Evolutionary conservation across 1,140 invertebrate genomes (phyloP).

Genomic region (Platorchestia sp.): DNA sequence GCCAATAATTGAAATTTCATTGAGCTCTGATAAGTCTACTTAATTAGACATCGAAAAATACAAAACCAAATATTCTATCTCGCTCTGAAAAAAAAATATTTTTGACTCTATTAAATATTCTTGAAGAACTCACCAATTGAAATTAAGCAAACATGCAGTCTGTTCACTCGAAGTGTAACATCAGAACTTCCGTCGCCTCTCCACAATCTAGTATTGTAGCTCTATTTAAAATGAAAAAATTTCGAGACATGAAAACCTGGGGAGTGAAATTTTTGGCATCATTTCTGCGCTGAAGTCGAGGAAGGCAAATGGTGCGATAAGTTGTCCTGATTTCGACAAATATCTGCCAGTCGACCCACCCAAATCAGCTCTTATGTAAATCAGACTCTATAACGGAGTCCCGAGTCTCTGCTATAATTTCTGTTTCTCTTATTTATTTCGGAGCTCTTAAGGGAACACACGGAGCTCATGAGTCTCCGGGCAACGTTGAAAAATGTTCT

Average conservation of each 20-base stretch:
- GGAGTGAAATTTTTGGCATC: conserved; percentile 26
- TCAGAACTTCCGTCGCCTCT: neutral
- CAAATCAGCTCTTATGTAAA: conserved; percentile 68
- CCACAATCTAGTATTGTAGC: neutral
- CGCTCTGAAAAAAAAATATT: too few species aligned
- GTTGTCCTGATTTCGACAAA: conserved; percentile 68
- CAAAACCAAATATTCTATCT: too few species aligned
- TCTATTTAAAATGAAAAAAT: neutral
- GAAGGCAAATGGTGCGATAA: conserved; percentile 65
- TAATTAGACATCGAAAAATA: too few species aligned
- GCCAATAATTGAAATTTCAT: too few species aligned
- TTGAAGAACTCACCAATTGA: too few species aligned
- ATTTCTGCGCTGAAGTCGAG: conserved; percentile 57
- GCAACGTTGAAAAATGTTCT: neutral
- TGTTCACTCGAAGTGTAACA: neutral
- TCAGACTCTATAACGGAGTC: conserved; percentile 57
- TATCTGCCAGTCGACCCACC: conserved; percentile 66
- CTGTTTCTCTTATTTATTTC: conserved; percentile 51
- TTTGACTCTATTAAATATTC: too few species aligned
- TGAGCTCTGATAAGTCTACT: too few species aligned
- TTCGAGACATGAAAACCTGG: neutral
- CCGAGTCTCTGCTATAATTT: conserved; percentile 39
- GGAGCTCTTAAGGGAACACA: conserved; percentile 17
- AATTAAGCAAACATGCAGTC: neutral
- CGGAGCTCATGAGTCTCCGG: neutral